Evolutionary conservation across 2,888 invertebrate species (phyloP).

Genomic region (Palloptera scutellata): DNA sequence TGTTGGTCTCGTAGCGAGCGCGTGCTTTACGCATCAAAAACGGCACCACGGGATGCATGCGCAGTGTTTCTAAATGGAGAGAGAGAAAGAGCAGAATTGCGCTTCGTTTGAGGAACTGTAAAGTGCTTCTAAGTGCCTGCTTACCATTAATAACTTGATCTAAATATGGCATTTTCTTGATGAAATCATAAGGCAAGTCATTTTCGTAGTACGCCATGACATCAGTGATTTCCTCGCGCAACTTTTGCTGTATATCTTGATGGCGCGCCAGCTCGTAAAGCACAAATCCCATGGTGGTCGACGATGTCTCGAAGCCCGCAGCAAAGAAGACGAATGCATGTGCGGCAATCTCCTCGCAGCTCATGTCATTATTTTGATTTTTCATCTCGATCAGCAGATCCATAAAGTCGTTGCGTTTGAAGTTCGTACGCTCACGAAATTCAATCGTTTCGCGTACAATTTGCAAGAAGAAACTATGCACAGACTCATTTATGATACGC

Average conservation of each 20-base stretch:
- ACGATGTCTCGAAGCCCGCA: slow-evolving; percentile 72
- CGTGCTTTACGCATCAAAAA: slow-evolving; percentile 66
- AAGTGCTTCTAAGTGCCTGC: not conserved
- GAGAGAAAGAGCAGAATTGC: not conserved
- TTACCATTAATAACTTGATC: slow-evolving; percentile 65
- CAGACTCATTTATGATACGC: slow-evolving; percentile 43
- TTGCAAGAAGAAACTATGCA: slow-evolving; percentile 53
- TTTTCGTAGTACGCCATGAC: slow-evolving; percentile 57
- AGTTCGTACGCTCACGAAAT: slow-evolving; percentile 54
- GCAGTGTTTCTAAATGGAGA: slow-evolving; percentile 60
- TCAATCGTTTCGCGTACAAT: slow-evolving; percentile 59
- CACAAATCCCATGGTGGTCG: slow-evolving; percentile 68
- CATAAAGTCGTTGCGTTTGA: slow-evolving; percentile 65
- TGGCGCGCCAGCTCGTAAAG: slow-evolving; percentile 46
- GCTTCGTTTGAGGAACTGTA: not conserved
- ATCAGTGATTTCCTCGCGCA: slow-evolving; percentile 56
- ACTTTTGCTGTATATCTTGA: slow-evolving; percentile 40
- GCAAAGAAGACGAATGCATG: slow-evolving; percentile 48
- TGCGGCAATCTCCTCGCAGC: slow-evolving; percentile 47
- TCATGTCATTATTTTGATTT: slow-evolving; percentile 27
- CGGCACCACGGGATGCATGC: slow-evolving; percentile 67
- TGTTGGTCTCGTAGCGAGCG: slow-evolving; percentile 65
- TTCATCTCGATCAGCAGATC: slow-evolving; percentile 64
- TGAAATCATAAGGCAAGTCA: slow-evolving; percentile 63
- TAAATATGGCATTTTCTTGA: slow-evolving; percentile 65